A percentile compares a stretch with the other conserved stretches of the same genome.
phyloP scores from a whole-genome alignment of 2,888 invertebrate genomes.

The Platycheirus albimanus region DNA sequence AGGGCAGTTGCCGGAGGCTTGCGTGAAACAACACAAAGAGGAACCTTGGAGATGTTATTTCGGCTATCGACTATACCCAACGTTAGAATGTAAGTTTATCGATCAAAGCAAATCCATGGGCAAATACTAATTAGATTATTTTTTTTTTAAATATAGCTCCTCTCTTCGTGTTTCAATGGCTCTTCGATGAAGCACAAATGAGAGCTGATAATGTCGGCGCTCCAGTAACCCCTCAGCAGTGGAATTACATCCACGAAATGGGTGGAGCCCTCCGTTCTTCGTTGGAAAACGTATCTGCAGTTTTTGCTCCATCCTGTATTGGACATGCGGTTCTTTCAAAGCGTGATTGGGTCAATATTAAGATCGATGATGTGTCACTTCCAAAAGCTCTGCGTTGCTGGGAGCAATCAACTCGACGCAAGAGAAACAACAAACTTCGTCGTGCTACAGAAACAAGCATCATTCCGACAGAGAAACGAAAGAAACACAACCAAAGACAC shows the following conservation, averaged over 20 bases:
- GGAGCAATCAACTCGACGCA: slow-evolving; percentile 86
- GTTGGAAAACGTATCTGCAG: slow-evolving; percentile 92
- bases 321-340: slow-evolving; percentile 95
- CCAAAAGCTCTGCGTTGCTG: slow-evolving; percentile 94
- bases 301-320: slow-evolving; percentile 96
- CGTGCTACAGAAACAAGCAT: slow-evolving; percentile 79
- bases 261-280: slow-evolving; percentile 92
- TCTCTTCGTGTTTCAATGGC: slow-evolving; percentile 96
- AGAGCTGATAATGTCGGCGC: slow-evolving; percentile 95
- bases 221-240: slow-evolving; percentile 94
- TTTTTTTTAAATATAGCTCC: slow-evolving; percentile 86
- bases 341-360: slow-evolving; percentile 93
- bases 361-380: slow-evolving; percentile 92
- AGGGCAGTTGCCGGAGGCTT: slow-evolving; percentile 90
- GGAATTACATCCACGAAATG: slow-evolving; percentile 96
- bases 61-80: slow-evolving; percentile 93
- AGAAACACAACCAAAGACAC: slow-evolving; percentile 75
- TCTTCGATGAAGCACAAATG: slow-evolving; percentile 97
- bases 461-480: slow-evolving; percentile 71
- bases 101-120: too few species aligned
- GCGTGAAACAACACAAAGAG: slow-evolving; percentile 86
- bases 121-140: slow-evolving; percentile 77
- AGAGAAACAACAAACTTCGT: slow-evolving; percentile 77
- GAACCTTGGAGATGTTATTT: slow-evolving; percentile 97
- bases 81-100: slow-evolving; percentile 90